phyloP scores from a whole-genome alignment of 2,888 invertebrate genomes.

The Stramonita haemastoma region DNA sequence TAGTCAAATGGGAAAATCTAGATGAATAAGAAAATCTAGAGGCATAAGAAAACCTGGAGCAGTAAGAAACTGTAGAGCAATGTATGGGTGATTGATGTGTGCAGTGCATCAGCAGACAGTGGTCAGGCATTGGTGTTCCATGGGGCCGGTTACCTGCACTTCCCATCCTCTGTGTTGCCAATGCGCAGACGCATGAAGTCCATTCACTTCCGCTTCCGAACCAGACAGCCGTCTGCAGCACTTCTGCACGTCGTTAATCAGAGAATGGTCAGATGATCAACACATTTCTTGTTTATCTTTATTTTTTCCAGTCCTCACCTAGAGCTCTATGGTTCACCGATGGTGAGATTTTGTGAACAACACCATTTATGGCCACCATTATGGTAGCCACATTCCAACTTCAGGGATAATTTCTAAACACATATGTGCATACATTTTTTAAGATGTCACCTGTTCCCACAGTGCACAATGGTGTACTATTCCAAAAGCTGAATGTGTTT shows the following conservation, averaged over 20 bases:
- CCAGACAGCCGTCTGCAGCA: constrained; percentile 23
- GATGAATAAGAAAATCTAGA: not conserved
- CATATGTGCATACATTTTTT: no score
- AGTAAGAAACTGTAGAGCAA: not conserved
- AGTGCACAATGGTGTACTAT: no score
- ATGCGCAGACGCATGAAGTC: constrained; percentile 32
- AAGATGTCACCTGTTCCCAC: no score
- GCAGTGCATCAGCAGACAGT: not conserved
- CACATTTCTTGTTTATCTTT: no score
- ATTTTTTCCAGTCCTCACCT: no score
- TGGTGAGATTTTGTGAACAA: no score
- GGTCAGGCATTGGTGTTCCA: constrained; percentile 39
- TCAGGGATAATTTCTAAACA: no score
- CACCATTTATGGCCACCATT: no score
- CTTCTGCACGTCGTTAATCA: constrained; percentile 37
- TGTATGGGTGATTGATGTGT: not conserved
- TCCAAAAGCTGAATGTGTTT: no score
- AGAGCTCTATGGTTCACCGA: no score
- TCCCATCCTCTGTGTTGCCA: constrained; percentile 31
- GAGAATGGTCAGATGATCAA: constrained; percentile 13
- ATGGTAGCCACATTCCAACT: no score
- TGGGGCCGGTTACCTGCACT: constrained; percentile 43
- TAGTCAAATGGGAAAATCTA: not conserved
- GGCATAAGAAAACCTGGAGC: not conserved
- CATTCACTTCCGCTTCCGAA: constrained; percentile 31